Percentiles rank a stretch among this genome's conserved stretches.
These are phyloP conservation scores for Dione juno DNA, from an alignment of 2,888 invertebrate species.

Conservation along the genomic window DNA sequence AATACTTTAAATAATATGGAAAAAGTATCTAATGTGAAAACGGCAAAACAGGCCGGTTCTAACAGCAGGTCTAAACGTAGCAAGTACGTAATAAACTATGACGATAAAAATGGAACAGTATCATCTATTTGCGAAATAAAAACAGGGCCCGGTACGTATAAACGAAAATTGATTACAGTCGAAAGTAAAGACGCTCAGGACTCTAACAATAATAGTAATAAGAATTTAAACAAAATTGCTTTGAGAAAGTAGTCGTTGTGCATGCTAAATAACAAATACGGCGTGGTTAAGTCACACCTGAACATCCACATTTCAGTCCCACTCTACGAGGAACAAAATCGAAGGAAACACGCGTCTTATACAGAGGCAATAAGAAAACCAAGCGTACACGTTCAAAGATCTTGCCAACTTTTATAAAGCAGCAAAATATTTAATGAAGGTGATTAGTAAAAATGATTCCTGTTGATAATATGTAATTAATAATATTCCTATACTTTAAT, in stretches of 20 bases:
- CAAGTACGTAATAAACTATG: slow-evolving; percentile 77
- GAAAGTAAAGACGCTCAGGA: slow-evolving; percentile 62
- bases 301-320: slow-evolving; percentile 74
- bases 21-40: slow-evolving; percentile 43
- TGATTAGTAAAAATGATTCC: slow-evolving; percentile 19
- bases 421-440: slow-evolving; percentile 7
- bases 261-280: slow-evolving; percentile 62
- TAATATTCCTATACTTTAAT: slow-evolving; percentile 1
- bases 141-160: slow-evolving; percentile 58
- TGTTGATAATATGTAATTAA: neutral
- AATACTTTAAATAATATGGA: slow-evolving; percentile 39
- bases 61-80: slow-evolving; percentile 57
- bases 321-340: slow-evolving; percentile 66
- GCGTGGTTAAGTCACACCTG: slow-evolving; percentile 51
- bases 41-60: slow-evolving; percentile 39
- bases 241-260: slow-evolving; percentile 78
- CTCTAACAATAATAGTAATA: slow-evolving; percentile 58
- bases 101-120: slow-evolving; percentile 78
- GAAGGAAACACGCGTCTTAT: slow-evolving; percentile 56
- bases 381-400: slow-evolving; percentile 64
- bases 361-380: slow-evolving; percentile 66
- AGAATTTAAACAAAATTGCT: slow-evolving; percentile 66
- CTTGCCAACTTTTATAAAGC: slow-evolving; percentile 74
- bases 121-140: slow-evolving; percentile 74
- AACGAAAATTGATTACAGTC: slow-evolving; percentile 60